Conservation (phyloP, 2,113 vertebrate genomes). For the Acanthochromis polyacanthus region DNA sequence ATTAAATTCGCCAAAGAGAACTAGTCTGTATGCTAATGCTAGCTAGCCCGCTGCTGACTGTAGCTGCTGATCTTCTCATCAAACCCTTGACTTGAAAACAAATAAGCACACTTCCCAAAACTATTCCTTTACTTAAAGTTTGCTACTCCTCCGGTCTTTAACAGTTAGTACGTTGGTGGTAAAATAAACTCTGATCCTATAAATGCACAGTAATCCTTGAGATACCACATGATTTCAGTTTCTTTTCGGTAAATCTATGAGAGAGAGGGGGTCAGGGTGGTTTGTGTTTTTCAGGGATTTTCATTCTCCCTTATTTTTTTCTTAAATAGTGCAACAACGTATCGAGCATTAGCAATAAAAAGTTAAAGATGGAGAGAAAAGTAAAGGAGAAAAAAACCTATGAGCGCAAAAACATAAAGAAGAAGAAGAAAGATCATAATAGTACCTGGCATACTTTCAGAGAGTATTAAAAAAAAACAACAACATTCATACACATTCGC, state of each 20-base stretch:
- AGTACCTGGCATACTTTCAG: conserved; percentile 81
- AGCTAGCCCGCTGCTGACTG: too few relatives aligned
- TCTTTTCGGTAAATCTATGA: conserved; percentile 7
- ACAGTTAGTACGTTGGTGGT: not conserved
- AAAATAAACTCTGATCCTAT: conserved; percentile 41
- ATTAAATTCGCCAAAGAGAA: too few relatives aligned
- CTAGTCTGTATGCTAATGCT: too few relatives aligned
- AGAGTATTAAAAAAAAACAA: conserved; percentile 81
- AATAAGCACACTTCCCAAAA: not conserved
- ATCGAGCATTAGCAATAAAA: conserved; percentile 71
- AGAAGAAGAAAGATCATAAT: conserved; percentile 65
- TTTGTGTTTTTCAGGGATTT: conserved; percentile 38
- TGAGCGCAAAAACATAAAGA: conserved; percentile 51
- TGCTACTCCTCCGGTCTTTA: conserved; percentile 43
- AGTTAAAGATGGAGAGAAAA: conserved; percentile 69
- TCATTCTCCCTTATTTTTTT: conserved; percentile 41
- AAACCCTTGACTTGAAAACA: not conserved
- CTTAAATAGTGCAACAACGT: conserved; percentile 78
- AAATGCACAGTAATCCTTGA: conserved; percentile 61
- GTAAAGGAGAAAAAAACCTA: conserved; percentile 52
- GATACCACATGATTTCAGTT: conserved; percentile 32
- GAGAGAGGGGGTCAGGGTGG: conserved; percentile 11
- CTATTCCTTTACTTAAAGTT: conserved; percentile 8
- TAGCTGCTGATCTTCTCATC: not conserved
- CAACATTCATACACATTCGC: conserved; percentile 85